Conservation (phyloP, 2,113 vertebrate genomes). For the Cyanoramphus novaezelandiae region DNA sequence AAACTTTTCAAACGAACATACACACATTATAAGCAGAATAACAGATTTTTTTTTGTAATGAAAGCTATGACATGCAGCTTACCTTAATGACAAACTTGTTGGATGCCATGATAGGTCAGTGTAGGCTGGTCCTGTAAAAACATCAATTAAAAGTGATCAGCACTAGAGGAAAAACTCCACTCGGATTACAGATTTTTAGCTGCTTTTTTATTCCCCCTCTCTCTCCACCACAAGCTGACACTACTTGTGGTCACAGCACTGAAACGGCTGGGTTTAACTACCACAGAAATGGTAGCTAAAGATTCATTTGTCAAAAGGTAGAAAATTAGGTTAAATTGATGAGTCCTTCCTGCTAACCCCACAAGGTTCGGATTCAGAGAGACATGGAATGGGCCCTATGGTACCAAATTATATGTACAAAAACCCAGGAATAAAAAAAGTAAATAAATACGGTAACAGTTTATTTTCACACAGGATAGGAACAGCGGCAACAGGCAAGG, state of each 20-base stretch:
- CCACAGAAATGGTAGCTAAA: neutral
- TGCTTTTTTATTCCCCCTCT: neutral
- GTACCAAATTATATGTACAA: neutral
- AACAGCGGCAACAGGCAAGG: neutral
- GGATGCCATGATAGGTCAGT: slow-evolving; percentile 62
- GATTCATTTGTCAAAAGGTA: neutral
- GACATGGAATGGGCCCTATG: neutral
- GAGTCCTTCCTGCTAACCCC: neutral
- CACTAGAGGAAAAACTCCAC: neutral
- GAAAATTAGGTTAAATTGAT: neutral
- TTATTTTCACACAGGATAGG: neutral
- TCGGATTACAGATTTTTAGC: neutral
- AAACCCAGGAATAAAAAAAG: neutral
- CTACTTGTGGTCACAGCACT: neutral
- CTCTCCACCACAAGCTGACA: neutral
- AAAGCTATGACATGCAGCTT: slow-evolving; percentile 29
- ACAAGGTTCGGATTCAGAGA: neutral
- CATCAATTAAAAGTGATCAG: neutral
- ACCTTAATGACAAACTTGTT: slow-evolving; percentile 78
- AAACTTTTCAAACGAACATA: neutral
- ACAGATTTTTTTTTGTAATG: neutral
- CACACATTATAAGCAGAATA: neutral
- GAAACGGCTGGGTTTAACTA: neutral
- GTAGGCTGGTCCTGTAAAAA: slow-evolving; percentile 41
- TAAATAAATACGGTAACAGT: neutral